Percentiles rank a stretch among this genome's conserved stretches.
Conservation (phyloP, 2,888 invertebrate species). For the Ditula angustiorana region DNA sequence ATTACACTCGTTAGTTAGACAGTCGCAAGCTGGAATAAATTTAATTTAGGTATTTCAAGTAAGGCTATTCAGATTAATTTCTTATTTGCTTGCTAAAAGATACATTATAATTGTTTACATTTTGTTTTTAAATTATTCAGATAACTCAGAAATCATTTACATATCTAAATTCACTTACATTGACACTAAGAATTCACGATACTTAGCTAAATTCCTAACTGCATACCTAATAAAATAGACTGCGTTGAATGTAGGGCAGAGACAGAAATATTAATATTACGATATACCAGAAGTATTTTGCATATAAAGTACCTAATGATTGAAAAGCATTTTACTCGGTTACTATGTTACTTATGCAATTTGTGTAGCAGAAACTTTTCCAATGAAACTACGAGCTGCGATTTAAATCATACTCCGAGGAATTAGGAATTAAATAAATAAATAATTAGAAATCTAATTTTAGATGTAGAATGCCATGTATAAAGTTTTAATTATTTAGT, state of each 20-base stretch:
- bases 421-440: too few species aligned
- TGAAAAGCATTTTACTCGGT: constrained; percentile 5
- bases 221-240: not conserved
- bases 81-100: too few species aligned
- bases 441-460: too few species aligned
- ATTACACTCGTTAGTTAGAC: too few species aligned
- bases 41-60: too few species aligned
- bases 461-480: too few species aligned
- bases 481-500: too few species aligned
- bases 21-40: too few species aligned
- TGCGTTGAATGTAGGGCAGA: constrained; percentile 2
- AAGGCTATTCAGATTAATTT: too few species aligned
- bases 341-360: not conserved
- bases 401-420: not conserved
- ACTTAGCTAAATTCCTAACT: not conserved
- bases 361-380: not conserved
- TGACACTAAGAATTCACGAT: not conserved
- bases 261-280: constrained; percentile 3
- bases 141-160: not conserved
- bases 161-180: not conserved
- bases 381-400: not conserved
- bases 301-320: constrained; percentile 9
- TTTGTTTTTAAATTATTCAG: too few species aligned
- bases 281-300: constrained; percentile 11
- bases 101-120: too few species aligned